phyloP scores from a whole-genome alignment of 2,888 invertebrate genomes.

The Sturmia bella region DNA sequence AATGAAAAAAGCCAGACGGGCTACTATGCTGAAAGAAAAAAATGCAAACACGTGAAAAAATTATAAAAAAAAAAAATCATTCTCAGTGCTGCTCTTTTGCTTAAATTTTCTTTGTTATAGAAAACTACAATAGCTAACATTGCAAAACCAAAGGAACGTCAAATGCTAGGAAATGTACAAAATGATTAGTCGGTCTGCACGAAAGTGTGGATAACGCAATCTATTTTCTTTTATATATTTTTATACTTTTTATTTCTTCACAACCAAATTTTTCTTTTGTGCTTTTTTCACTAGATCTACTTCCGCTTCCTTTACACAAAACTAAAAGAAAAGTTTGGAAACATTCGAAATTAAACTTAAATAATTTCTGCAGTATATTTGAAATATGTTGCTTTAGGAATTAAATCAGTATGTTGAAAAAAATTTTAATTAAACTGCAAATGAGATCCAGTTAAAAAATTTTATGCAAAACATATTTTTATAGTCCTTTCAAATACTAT shows the following conservation, averaged over 20 bases:
- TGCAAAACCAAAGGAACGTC: slow-evolving; percentile 65
- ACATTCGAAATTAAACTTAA: slow-evolving; percentile 51
- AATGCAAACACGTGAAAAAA: neutral
- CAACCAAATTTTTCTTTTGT: slow-evolving; percentile 57
- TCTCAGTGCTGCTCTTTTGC: slow-evolving; percentile 42
- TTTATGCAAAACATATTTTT: too few species aligned
- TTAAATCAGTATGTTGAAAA: too few species aligned
- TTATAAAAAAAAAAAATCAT: slow-evolving; percentile 9
- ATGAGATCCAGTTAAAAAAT: too few species aligned
- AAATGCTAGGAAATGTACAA: slow-evolving; percentile 68
- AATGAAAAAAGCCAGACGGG: neutral
- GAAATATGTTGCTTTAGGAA: neutral
- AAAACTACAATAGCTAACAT: slow-evolving; percentile 62
- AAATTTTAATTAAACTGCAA: too few species aligned
- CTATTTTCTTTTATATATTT: slow-evolving; percentile 53
- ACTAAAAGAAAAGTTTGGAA: neutral
- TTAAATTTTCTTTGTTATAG: slow-evolving; percentile 59
- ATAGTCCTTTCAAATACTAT: too few species aligned
- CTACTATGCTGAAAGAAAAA: slow-evolving; percentile 34
- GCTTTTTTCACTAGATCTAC: slow-evolving; percentile 50
- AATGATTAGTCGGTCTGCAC: slow-evolving; percentile 70
- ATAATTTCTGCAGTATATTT: slow-evolving; percentile 31
- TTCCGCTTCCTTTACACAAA: slow-evolving; percentile 60
- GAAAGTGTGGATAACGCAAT: slow-evolving; percentile 70
- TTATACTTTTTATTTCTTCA: slow-evolving; percentile 17